A percentile compares a stretch with the other conserved stretches of the same genome.
Evolutionary conservation across 2,797 vertebrate species (phyloP).

Genomic region (Xenops minutus): DNA sequence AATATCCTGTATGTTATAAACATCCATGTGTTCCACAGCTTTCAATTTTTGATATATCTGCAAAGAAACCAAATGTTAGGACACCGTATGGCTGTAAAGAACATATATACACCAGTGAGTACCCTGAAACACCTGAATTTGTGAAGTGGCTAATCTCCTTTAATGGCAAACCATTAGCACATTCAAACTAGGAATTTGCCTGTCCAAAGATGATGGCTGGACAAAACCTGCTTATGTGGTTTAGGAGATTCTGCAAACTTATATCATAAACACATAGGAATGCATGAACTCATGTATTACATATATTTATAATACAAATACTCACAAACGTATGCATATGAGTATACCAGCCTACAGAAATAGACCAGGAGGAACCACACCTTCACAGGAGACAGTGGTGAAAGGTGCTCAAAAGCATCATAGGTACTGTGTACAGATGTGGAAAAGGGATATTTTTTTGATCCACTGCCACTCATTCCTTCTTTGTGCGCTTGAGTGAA

Average conservation of each 20-base stretch:
- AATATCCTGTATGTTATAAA: constrained; percentile 82
- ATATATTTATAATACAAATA: neutral
- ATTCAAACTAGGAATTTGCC: neutral
- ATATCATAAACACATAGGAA: neutral
- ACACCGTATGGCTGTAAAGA: neutral
- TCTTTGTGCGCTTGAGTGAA: neutral
- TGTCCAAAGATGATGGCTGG: neutral
- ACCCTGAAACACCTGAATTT: neutral
- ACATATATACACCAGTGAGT: neutral
- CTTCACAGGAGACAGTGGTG: neutral
- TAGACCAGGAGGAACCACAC: neutral
- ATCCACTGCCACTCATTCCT: neutral
- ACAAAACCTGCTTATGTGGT: neutral
- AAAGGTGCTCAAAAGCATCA: neutral
- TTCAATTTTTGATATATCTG: constrained; percentile 84
- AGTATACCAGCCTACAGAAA: neutral
- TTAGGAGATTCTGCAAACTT: neutral
- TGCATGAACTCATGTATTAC: neutral
- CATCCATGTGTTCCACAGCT: constrained; percentile 80
- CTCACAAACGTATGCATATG: neutral
- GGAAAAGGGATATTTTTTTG: neutral
- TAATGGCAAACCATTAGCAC: neutral
- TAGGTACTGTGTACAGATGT: neutral
- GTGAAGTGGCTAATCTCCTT: neutral
- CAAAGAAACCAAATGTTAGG: constrained; percentile 29